Conservation (phyloP, 1,140 invertebrate genomes). For the Tetramorium simillimum region DNA sequence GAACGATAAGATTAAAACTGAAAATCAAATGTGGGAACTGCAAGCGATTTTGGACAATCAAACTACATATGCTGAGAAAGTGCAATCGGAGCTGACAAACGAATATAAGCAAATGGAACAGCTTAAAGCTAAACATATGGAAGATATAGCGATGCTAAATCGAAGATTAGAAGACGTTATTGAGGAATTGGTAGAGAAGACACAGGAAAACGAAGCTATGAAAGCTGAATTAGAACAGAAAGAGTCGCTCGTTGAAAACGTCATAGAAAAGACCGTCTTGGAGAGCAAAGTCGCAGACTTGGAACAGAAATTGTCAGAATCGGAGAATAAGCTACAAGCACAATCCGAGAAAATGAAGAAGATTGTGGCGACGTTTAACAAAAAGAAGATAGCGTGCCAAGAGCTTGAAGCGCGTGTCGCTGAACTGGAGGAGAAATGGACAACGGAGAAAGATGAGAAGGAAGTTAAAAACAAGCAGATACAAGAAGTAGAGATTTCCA, state of each 20-base stretch:
- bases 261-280: conserved; percentile 70
- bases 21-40: conserved; percentile 79
- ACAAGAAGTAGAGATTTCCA: conserved; percentile 68
- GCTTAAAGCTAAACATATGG: conserved; percentile 75
- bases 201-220: conserved; percentile 73
- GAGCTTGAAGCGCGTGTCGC: conserved; percentile 87
- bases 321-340: conserved; percentile 71
- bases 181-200: conserved; percentile 73
- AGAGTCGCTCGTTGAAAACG: conserved; percentile 57
- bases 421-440: conserved; percentile 78
- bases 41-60: conserved; percentile 76
- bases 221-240: conserved; percentile 72
- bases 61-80: conserved; percentile 77
- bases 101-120: conserved; percentile 85
- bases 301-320: conserved; percentile 74
- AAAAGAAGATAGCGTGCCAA: conserved; percentile 87
- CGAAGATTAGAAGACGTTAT: conserved; percentile 75
- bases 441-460: conserved; percentile 79
- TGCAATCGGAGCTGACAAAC: conserved; percentile 83
- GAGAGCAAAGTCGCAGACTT: conserved; percentile 76
- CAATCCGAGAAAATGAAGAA: conserved; percentile 91
- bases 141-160: conserved; percentile 77
- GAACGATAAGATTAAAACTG: conserved; percentile 77
- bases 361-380: conserved; percentile 90
- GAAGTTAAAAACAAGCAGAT: conserved; percentile 77